Evolutionary conservation across 2,797 vertebrate genomes (phyloP), one percentile per base, ranked within the genome.

Genomic region (Pogonophryne albipinna): DNA sequence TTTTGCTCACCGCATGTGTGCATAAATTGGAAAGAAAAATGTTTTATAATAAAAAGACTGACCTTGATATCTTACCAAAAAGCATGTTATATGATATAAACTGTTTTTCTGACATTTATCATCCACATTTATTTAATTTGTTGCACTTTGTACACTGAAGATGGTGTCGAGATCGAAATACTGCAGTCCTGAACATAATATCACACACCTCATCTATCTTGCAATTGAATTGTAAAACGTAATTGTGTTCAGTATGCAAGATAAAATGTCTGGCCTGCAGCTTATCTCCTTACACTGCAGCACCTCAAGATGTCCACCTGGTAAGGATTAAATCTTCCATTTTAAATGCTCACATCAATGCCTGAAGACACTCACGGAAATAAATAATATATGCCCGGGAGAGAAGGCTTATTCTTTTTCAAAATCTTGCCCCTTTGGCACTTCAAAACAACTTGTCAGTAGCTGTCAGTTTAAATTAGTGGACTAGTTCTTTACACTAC

Each of bases 391-490:
- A 85, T 79, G 76, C 62, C 83, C 62, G 46, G 4, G 58, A 84
- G 83, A 85, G 16, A 53, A 47, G 71, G 63, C 70, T 80, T 89
- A 64, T 79, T 19, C 70, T 64, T 79, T 84, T 70, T 65, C 57
- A 83, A 65, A 77, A 71, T 85, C 82, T 80, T 74, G 74, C 71
- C 84, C 91, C 87, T 85, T 82, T 82, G 85, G 85, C 85, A 86
- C 87, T 90, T 90, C 87, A 91, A 89, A 92, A 88, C 85, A 89
- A 86, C 86, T 85, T 91, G 87, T 91, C 89, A 92, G 84, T 71
- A 71, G 89, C 89, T 91, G 92, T 92, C 92, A 86, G 71, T 91
- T 90, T 86, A 84, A 89, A 92, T 93, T 91, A 92, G 76, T 4
- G 10, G 71, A 85, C 72, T 70, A 66, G 57, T 81, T 79, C 80